Conservation (phyloP, 30 jellyfish, hydroid and myxozoan species). For the Catostylus mosaicus region DNA sequence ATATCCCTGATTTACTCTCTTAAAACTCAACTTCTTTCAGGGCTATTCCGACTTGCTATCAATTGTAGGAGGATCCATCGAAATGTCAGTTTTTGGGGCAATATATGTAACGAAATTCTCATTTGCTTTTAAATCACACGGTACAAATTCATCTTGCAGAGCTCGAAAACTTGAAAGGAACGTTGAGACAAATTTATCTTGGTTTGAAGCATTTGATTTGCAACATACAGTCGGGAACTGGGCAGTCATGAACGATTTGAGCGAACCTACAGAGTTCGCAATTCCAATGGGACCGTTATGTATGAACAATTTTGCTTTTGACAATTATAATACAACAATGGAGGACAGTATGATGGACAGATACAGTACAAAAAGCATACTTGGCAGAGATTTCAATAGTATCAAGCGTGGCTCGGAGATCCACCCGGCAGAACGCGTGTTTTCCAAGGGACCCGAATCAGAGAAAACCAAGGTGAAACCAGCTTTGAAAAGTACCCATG, state of each 20-base stretch:
- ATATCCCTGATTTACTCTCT: too few species aligned
- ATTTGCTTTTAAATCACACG: too few species aligned
- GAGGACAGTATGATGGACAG: conserved; percentile 54
- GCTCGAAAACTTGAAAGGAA: conserved; percentile 34
- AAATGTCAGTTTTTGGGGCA: too few species aligned
- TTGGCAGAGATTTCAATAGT: conserved; percentile 14
- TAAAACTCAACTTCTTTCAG: too few species aligned
- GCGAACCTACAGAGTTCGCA: conserved; percentile 69
- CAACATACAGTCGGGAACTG: conserved; percentile 53
- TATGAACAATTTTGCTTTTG: conserved; percentile 57
- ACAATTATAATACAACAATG: conserved; percentile 38
- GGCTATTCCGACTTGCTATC: too few species aligned
- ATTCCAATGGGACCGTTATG: conserved; percentile 74
- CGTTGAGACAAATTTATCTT: conserved; percentile 45
- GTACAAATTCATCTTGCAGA: conserved; percentile 21
- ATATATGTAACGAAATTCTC: too few species aligned
- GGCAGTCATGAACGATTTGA: conserved; percentile 48
- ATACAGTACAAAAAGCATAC: conserved; percentile 37
- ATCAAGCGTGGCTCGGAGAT: conserved; percentile 46
- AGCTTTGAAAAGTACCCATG: not conserved
- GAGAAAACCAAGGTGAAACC: not conserved
- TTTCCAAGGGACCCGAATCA: not conserved
- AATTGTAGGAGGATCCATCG: too few species aligned
- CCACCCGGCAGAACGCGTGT: conserved; percentile 36
- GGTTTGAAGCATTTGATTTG: conserved; percentile 70